Percentiles rank a stretch among this genome's conserved stretches.
Evolutionary conservation across 2,113 vertebrate species (phyloP).

Genomic region (Chascanopsetta lugubris): DNA sequence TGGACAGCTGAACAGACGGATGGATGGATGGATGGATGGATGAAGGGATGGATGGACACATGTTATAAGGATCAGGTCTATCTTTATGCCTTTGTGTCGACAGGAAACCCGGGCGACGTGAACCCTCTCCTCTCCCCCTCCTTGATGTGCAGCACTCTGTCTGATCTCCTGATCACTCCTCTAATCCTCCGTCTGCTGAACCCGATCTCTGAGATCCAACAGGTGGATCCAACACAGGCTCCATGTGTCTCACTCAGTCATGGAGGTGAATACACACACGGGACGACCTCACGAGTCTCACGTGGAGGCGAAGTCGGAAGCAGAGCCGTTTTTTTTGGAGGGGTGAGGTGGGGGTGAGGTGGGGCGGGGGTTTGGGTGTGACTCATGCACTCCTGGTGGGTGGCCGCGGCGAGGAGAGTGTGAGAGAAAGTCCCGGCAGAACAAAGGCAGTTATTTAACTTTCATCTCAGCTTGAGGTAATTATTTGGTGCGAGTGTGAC

Average conservation of each 20-base stretch:
- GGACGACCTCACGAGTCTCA: constrained; percentile 29
- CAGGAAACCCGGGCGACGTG: constrained; percentile 40
- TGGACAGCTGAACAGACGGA: too few species aligned
- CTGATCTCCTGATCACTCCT: constrained; percentile 39
- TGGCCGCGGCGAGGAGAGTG: constrained; percentile 56
- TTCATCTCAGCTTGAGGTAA: constrained; percentile 66
- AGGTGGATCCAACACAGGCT: constrained; percentile 47
- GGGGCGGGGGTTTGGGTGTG: constrained; percentile 38
- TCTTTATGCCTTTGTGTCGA: neutral
- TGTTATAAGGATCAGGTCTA: constrained; percentile 45
- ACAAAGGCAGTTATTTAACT: constrained; percentile 65
- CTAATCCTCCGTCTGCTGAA: constrained; percentile 66
- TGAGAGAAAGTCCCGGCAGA: constrained; percentile 58
- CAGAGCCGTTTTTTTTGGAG: neutral
- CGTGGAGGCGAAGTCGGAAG: constrained; percentile 26
- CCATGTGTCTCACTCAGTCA: constrained; percentile 37
- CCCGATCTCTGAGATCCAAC: constrained; percentile 59
- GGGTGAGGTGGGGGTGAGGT: neutral
- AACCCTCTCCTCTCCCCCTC: constrained; percentile 24
- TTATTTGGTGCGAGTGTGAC: constrained; percentile 63
- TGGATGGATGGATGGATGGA: constrained; percentile 31
- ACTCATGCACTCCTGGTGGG: constrained; percentile 71
- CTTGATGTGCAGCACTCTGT: constrained; percentile 49
- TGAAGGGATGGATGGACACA: constrained; percentile 14
- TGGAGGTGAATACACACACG: constrained; percentile 30